Base-by-base conservation (phyloP, 2,888 invertebrate genomes). In the Hyposoter dolosus region DNA sequence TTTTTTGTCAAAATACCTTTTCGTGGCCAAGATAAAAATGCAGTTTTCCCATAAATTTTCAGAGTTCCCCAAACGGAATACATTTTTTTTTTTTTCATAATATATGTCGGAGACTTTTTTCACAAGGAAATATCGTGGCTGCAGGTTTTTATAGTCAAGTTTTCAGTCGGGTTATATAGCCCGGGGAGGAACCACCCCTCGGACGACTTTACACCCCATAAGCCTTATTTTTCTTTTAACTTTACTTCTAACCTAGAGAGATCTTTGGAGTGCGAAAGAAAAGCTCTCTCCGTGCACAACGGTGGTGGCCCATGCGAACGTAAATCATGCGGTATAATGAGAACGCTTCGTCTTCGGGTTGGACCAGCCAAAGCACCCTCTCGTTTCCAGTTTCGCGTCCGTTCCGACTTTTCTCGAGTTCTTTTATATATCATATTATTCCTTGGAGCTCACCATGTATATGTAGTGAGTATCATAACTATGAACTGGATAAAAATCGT, bases 211-310 rank as follows among this genome's bases (percentile, higher is more conserved):
- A 91, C 92, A 93, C 92, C 93, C 93, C 91, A 91, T 93, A 93
- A 94, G 93, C 93, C 91, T 93, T 94, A 94, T 94, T 94, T 94
- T 94, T 94, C 94, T 93, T 94, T 94, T 92, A 93, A 94, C 93
- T 94, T 93, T 92, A 91, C 92, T 92, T 91, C 91, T 91, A 91
- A 92, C 92, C 92, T 90, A 92, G 91, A 93, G 91, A 72, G 83
- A 86, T 86, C 78, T 76, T 50, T 43, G 23, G 86, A 72, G 72
- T 82, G 53, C 65, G 78, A 79, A 56, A 72, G 77, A 82, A 84
- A 82, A 84, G 60, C 72, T 92, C 91, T 92, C 89, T 90, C 89
- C 88, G 89, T 89, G 90, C 80, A 53, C 82, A 17, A 89, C 90
- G 90, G 90, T 90, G 60, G 90, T 89, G 90, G 90, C 91, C 90